Base-by-base conservation (phyloP, 2,888 invertebrate genomes). In the Campoletis raptor region DNA sequence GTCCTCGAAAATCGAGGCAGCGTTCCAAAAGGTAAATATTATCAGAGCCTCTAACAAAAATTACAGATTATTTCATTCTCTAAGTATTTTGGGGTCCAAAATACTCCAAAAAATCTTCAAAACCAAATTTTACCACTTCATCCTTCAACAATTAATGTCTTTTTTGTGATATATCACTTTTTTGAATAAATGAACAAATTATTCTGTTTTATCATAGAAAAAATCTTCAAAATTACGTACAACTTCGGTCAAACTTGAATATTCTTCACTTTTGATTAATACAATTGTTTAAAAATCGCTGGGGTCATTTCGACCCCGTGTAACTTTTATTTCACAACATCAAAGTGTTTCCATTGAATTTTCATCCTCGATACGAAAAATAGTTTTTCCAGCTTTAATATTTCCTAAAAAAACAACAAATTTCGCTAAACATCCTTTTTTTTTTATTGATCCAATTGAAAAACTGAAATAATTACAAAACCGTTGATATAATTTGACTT, bases 1-100 rank as follows among this genome's bases (percentile, higher is more conserved):
- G 79, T 81, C 0, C 70, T 81, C 45, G 61, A 86, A n/a, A 87
- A 85, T 85, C 85, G 69, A 15, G 83, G 81, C 24, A 79, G 78
- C 24, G 42, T 67, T 30, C 54, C 79, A 15, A 87, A 83, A 78
- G 88, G 87, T 87, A 66, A 81, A 82, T 80, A 7, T 61, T n/a
- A 30, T 70, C 15, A 10, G 15, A 61, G 30, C 30, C 30, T 61
- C 1, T 3, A 15, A 15, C 15, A 3, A 61, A 15, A 30, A 30
- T 15, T 15, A 21, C 2, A 8, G 21, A 54, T 21, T 21, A 8
- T 3, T 54, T 54, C 9, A 54, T 54, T 21, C 21, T 9, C 3
- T 3, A 10, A 21, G 21, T 54, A 21, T 2, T 2, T 7, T 10
- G 21, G 21, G 21, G 9, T 54, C 64, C 18, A 7, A 6, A 15